These are phyloP conservation scores for Psittacula derbiana DNA, from an alignment of 2,797 vertebrate species.

Conservation along the genomic window DNA sequence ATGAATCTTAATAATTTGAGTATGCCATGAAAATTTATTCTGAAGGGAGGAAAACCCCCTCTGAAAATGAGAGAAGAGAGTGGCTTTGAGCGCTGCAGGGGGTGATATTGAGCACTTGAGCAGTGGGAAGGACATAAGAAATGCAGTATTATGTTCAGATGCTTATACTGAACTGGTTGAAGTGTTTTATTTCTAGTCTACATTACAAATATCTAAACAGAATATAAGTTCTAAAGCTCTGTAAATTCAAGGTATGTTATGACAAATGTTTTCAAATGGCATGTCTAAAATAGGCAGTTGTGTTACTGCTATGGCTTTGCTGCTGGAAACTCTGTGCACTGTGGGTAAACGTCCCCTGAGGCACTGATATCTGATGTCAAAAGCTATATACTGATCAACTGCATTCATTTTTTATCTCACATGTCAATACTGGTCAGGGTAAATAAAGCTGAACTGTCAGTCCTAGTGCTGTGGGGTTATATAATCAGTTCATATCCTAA, in stretches of 20 bases:
- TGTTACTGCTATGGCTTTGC: neutral
- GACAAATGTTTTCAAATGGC: neutral
- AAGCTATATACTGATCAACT: neutral
- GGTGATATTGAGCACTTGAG: neutral
- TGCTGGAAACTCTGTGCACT: neutral
- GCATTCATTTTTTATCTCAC: slow-evolving; percentile 38
- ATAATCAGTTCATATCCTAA: neutral
- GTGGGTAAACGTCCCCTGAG: neutral
- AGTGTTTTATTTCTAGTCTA: neutral
- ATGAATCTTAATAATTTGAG: neutral
- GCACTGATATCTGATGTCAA: slow-evolving; percentile 14
- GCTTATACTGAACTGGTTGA: neutral
- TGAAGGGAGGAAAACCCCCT: neutral
- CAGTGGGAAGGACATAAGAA: neutral
- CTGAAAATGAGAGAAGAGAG: neutral
- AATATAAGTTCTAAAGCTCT: neutral
- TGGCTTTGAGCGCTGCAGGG: neutral
- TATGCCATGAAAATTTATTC: neutral
- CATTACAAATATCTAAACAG: neutral
- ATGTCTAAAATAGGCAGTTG: neutral
- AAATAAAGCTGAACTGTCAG: neutral
- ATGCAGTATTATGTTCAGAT: neutral
- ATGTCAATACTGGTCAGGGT: neutral
- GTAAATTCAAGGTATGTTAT: neutral
- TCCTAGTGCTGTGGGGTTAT: neutral